Conservation (phyloP, 2,113 vertebrate genomes). For the Caranx ignobilis region DNA sequence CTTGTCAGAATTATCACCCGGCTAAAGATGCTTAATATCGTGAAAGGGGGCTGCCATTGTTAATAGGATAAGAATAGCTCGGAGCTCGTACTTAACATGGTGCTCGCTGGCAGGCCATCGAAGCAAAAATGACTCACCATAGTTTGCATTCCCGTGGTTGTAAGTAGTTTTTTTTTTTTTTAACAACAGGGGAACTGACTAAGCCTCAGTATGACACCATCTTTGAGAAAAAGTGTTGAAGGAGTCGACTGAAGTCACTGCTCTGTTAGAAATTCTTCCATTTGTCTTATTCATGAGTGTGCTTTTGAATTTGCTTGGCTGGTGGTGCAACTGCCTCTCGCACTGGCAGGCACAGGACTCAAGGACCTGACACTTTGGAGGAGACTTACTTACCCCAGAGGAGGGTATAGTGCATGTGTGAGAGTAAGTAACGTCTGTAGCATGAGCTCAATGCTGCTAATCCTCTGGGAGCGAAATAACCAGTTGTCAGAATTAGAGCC, state of each 20-base stretch:
- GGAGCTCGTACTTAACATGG: slow-evolving; percentile 34
- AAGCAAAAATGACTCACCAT: slow-evolving; percentile 50
- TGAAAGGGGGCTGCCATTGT: slow-evolving; percentile 50
- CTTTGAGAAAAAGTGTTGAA: slow-evolving; percentile 55
- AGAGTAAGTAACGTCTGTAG: slow-evolving; percentile 29
- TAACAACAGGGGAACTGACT: slow-evolving; percentile 34
- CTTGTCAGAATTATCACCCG: slow-evolving; percentile 46
- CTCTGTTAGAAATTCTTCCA: slow-evolving; percentile 47
- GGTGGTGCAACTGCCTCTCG: slow-evolving; percentile 49
- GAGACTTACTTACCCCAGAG: slow-evolving; percentile 36
- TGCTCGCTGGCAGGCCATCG: slow-evolving; percentile 34
- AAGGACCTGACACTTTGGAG: slow-evolving; percentile 59
- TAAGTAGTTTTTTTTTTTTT: slow-evolving; percentile 22
- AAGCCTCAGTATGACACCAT: slow-evolving; percentile 46
- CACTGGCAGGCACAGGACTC: slow-evolving; percentile 44
- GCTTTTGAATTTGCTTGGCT: slow-evolving; percentile 62
- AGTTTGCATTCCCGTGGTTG: slow-evolving; percentile 34
- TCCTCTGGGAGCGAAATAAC: slow-evolving; percentile 21
- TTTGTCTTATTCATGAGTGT: slow-evolving; percentile 66
- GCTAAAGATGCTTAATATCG: slow-evolving; percentile 56
- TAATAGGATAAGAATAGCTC: slow-evolving; percentile 53
- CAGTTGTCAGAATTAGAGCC: slow-evolving; percentile 29
- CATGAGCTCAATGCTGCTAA: slow-evolving; percentile 1
- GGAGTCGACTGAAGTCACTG: slow-evolving; percentile 56
- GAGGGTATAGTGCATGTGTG: slow-evolving; percentile 14